Conservation (phyloP, 2,888 invertebrate species). For the Itoplectis maculator region DNA sequence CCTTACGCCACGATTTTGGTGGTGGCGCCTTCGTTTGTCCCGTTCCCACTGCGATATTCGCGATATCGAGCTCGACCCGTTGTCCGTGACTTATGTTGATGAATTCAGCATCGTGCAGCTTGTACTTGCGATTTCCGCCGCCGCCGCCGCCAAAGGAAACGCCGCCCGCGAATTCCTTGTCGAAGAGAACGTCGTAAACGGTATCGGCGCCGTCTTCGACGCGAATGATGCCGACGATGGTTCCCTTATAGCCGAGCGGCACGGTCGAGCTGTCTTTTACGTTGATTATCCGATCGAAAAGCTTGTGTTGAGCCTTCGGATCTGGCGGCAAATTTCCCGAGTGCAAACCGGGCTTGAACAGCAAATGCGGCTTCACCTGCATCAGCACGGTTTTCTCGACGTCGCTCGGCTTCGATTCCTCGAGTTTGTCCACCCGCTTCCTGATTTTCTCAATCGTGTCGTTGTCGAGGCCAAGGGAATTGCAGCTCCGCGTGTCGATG, state of each 20-base stretch:
- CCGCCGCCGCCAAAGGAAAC: constrained; percentile 55
- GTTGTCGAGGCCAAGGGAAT: constrained; percentile 90
- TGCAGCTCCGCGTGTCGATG: constrained; percentile 88
- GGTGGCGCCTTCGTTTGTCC: constrained; percentile 65
- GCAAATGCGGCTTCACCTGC: constrained; percentile 92
- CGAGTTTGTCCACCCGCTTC: constrained; percentile 83
- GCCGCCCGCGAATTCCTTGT: constrained; percentile 87
- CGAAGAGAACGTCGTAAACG: constrained; percentile 93
- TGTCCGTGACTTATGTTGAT: constrained; percentile 88
- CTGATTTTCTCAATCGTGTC: constrained; percentile 87
- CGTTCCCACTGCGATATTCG: constrained; percentile 72
- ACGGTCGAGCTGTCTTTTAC: constrained; percentile 91
- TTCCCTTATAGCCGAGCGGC: constrained; percentile 93
- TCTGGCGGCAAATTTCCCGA: constrained; percentile 88
- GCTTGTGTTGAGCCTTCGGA: constrained; percentile 87
- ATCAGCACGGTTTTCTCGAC: constrained; percentile 87
- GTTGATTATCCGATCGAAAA: constrained; percentile 95
- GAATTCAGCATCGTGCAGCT: constrained; percentile 85
- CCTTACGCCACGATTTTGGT: constrained; percentile 40
- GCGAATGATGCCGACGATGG: constrained; percentile 90
- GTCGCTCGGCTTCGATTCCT: constrained; percentile 69
- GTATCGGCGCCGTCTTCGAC: constrained; percentile 86
- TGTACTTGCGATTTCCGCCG: constrained; percentile 84
- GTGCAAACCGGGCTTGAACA: constrained; percentile 88
- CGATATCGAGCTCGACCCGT: constrained; percentile 81